These are phyloP conservation scores for Zygogramma bicolorata DNA, from an alignment of 2,888 invertebrate species.

Conservation along the genomic window DNA sequence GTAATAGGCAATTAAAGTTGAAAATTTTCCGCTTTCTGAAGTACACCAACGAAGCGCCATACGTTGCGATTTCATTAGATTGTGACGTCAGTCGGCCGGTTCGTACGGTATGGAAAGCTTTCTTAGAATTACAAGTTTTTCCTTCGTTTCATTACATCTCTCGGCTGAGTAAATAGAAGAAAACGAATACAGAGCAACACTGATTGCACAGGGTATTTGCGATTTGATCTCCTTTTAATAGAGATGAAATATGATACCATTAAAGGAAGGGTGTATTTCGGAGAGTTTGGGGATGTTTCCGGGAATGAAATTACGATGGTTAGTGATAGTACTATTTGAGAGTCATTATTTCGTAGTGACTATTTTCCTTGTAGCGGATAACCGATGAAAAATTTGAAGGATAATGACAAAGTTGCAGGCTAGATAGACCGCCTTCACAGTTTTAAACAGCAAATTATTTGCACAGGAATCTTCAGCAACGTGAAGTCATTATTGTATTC, in stretches of 20 bases:
- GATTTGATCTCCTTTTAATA: slow-evolving; percentile 49
- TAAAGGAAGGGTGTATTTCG: slow-evolving; percentile 37
- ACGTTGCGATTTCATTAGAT: background rate
- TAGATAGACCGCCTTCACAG: too few relatives aligned
- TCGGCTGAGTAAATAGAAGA: background rate
- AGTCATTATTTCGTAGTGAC: too few relatives aligned
- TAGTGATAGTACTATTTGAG: too few relatives aligned
- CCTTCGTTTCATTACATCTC: background rate
- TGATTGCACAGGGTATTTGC: background rate
- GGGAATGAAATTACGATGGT: too few relatives aligned
- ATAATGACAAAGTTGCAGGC: too few relatives aligned
- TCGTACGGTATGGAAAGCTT: background rate
- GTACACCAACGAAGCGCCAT: background rate
- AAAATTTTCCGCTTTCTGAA: background rate
- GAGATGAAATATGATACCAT: slow-evolving; percentile 49
- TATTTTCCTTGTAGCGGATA: too few relatives aligned
- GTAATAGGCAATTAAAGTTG: background rate
- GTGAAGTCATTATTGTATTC: too few relatives aligned
- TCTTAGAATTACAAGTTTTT: background rate
- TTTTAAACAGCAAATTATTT: too few relatives aligned
- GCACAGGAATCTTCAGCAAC: too few relatives aligned
- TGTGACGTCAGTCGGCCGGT: background rate
- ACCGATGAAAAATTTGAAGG: too few relatives aligned
- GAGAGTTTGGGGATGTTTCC: slow-evolving; percentile 44
- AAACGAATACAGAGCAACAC: background rate